Conservation (phyloP, 2,888 invertebrate species). For the Nematopogon swammerdamellus region DNA sequence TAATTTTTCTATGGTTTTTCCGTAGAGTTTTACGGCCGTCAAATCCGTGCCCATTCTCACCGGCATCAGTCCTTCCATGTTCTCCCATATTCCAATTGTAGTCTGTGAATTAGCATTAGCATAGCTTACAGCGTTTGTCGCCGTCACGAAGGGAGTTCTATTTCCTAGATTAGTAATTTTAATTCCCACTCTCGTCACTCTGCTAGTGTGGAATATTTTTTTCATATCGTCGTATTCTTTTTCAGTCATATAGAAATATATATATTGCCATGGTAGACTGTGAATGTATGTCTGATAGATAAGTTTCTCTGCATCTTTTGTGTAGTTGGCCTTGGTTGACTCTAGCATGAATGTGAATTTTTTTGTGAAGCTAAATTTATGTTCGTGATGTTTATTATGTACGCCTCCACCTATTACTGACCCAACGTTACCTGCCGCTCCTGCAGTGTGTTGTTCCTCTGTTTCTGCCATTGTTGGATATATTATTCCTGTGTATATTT, state of each 20-base stretch:
- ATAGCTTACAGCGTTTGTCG: slow-evolving; percentile 2
- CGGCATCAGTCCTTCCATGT: slow-evolving; percentile 1
- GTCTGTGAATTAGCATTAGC: slow-evolving; percentile 7
- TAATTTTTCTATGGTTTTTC: no score
- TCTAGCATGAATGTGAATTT: no score
- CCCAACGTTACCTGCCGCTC: no score
- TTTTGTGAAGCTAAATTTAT: no score
- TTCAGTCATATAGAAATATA: slow-evolving; percentile 1
- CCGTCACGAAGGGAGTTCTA: slow-evolving; percentile 6
- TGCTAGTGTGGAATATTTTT: slow-evolving; percentile 1
- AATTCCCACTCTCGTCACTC: slow-evolving; percentile 1
- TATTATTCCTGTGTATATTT: neutral
- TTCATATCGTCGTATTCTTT: slow-evolving; percentile 1
- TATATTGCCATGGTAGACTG: slow-evolving; percentile 3
- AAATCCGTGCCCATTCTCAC: slow-evolving; percentile 1
- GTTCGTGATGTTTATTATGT: no score
- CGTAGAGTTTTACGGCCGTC: slow-evolving; percentile 2
- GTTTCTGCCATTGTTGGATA: no score
- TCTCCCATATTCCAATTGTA: slow-evolving; percentile 7
- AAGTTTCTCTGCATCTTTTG: neutral
- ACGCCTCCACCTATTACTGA: no score
- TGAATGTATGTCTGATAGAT: slow-evolving; percentile 2
- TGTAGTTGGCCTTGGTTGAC: neutral
- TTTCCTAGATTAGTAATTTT: slow-evolving; percentile 6
- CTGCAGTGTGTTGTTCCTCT: no score